Percentiles rank a stretch among this genome's conserved stretches.
These are phyloP conservation scores for Nycticebus coucang DNA, from an alignment of 2,113 vertebrate species.

Conservation along the genomic window DNA sequence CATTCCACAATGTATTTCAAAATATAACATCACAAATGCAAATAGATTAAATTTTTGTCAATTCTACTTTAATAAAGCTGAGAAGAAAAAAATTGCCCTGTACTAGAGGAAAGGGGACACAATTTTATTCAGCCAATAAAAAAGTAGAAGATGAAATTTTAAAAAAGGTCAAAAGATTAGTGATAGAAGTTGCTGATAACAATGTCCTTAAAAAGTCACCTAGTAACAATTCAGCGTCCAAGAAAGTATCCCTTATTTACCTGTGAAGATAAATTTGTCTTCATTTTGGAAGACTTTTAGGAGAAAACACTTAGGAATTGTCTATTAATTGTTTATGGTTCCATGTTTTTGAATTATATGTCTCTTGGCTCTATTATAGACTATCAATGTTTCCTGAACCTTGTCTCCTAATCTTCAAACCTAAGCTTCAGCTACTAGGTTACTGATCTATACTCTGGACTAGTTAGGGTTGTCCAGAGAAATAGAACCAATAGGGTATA, in stretches of 20 bases:
- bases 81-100: fast-evolving
- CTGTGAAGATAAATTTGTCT: not conserved
- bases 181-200: not conserved
- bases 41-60: not conserved
- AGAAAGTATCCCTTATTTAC: not conserved
- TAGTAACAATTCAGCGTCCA: not conserved
- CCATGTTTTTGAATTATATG: not conserved
- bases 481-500: not conserved
- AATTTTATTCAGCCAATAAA: not conserved
- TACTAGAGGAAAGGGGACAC: not conserved
- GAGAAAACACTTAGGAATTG: not conserved
- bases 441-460: not conserved
- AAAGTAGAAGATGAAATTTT: not conserved
- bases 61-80: not conserved
- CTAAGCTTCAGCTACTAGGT: not conserved
- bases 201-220: not conserved
- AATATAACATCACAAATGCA: not conserved
- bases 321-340: not conserved
- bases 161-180: not conserved
- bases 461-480: not conserved
- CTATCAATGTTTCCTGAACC: not conserved
- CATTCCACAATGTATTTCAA: not conserved
- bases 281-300: not conserved
- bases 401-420: not conserved
- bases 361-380: not conserved